A percentile compares a stretch with the other conserved stretches of the same genome.
Conservation (phyloP, 1,140 invertebrate species). For the Zophobas morio region DNA sequence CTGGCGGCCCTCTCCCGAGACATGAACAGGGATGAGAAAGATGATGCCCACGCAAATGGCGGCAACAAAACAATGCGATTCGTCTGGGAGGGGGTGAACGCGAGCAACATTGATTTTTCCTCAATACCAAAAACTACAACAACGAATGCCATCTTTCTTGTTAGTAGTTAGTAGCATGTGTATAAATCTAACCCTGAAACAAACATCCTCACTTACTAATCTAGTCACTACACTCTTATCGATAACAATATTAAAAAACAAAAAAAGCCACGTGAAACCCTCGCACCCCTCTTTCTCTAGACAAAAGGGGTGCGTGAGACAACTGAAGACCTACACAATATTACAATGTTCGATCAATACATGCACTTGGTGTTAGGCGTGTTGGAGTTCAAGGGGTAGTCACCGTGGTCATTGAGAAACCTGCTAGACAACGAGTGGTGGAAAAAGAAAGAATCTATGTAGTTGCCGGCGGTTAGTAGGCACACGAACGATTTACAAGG, state of each 20-base stretch:
- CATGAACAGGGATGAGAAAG: slow-evolving; percentile 11
- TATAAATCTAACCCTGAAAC: slow-evolving; percentile 7
- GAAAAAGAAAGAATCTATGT: slow-evolving; percentile 19
- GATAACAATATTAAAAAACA: background rate
- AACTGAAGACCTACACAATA: slow-evolving; percentile 16
- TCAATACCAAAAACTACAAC: background rate
- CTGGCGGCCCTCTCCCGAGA: slow-evolving; percentile 14
- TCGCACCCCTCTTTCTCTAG: slow-evolving; percentile 13
- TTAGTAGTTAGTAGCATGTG: slow-evolving; percentile 27
- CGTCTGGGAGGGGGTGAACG: slow-evolving; percentile 4
- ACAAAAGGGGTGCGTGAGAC: slow-evolving; percentile 31
- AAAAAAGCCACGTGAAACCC: slow-evolving; percentile 4
- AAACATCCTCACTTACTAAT: background rate
- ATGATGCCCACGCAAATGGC: background rate
- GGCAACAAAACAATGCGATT: slow-evolving; percentile 21
- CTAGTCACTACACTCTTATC: background rate
- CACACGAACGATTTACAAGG: slow-evolving; percentile 14
- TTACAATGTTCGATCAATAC: slow-evolving; percentile 33
- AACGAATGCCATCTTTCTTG: slow-evolving; percentile 10
- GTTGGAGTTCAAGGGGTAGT: slow-evolving; percentile 9
- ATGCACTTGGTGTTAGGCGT: slow-evolving; percentile 38
- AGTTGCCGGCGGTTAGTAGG: slow-evolving; percentile 41
- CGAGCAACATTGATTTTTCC: slow-evolving; percentile 46
- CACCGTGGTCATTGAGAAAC: slow-evolving; percentile 30
- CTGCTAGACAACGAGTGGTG: slow-evolving; percentile 17